Conservation (phyloP, 2,888 invertebrate genomes). For the Autographa pulchrina region DNA sequence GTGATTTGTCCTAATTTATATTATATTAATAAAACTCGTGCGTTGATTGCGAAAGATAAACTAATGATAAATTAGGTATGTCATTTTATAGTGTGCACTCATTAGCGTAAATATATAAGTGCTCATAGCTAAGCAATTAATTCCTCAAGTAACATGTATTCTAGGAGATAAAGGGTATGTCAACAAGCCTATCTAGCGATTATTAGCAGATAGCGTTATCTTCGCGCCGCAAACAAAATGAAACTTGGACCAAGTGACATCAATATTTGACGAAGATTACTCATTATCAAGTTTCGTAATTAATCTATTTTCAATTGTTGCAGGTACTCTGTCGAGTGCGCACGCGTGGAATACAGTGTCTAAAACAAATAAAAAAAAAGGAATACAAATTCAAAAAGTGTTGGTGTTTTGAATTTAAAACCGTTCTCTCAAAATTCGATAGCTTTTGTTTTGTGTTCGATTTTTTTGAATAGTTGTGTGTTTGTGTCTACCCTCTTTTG, state of each 20-base stretch:
- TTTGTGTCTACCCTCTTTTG: conserved; percentile 16
- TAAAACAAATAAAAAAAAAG: conserved; percentile 12
- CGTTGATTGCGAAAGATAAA: too few species aligned
- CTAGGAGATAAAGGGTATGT: conserved; percentile 14
- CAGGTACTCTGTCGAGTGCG: conserved; percentile 48
- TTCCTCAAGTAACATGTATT: not conserved
- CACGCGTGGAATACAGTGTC: conserved; percentile 29
- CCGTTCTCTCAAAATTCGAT: too few species aligned
- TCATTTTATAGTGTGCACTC: too few species aligned
- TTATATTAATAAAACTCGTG: too few species aligned
- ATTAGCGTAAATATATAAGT: not conserved
- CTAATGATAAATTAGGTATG: too few species aligned
- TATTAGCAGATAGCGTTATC: conserved; percentile 58
- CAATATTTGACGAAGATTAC: conserved; percentile 65
- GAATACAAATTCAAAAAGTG: conserved; percentile 21
- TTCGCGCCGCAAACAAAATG: conserved; percentile 30
- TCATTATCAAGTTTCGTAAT: conserved; percentile 51
- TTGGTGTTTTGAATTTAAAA: not conserved
- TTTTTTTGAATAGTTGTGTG: conserved; percentile 21
- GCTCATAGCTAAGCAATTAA: conserved; percentile 2
- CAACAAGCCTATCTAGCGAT: conserved; percentile 28
- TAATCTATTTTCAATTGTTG: conserved; percentile 53
- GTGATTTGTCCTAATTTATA: too few species aligned
- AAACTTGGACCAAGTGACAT: conserved; percentile 59
- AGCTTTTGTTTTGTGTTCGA: conserved; percentile 13